Evolutionary conservation across 1,140 invertebrate species (phyloP), one percentile per base, ranked within the genome.

Genomic region (Maconellicoccus hirsutus): DNA sequence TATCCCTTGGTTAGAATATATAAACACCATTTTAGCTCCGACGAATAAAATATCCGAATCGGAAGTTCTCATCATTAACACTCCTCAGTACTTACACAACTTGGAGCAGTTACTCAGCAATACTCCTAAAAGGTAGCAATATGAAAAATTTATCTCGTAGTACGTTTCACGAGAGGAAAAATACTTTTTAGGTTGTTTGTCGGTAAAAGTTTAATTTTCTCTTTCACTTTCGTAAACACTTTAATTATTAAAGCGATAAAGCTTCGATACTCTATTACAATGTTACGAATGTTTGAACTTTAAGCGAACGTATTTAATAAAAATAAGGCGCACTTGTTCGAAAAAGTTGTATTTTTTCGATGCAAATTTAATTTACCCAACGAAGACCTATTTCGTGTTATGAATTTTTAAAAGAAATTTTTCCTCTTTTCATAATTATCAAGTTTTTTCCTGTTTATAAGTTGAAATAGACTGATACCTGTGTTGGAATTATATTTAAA

Each of bases 1-100:
- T 76, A 85, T 93, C 22, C 85, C 89, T 7, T 94, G 92, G 92
- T 77, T 86, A 71, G 84, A 87, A 61, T 95, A 94, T 77, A 86
- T 96, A 75, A 91, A 91, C 78, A 86, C 80, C 0, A 78, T 95
- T 8, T 80, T 97, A 8, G 81, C 85, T 0, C 80, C 83, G 0
- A 82, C 82, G 2, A 78, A 85, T 0, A 75, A 79, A 59, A 80
- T 97, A 0, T 81, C 79, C 1, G 80, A 84, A 0, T 81, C 91
- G 38, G 93, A 96, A 79, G 77, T 88, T 8, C 83, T 94, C 14
- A 89, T 92, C 71, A 86, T 95, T 0, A 88, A 87, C 71, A 90
- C 91, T 0, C 92, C 92, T 0, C 83, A 84, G 71, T 95, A 86
- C 77, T 83, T 95, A 19, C 79, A 81, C 0, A 84, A 87, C 23